phyloP scores from a whole-genome alignment of 2,888 invertebrate genomes.

The Plebejus anna region DNA sequence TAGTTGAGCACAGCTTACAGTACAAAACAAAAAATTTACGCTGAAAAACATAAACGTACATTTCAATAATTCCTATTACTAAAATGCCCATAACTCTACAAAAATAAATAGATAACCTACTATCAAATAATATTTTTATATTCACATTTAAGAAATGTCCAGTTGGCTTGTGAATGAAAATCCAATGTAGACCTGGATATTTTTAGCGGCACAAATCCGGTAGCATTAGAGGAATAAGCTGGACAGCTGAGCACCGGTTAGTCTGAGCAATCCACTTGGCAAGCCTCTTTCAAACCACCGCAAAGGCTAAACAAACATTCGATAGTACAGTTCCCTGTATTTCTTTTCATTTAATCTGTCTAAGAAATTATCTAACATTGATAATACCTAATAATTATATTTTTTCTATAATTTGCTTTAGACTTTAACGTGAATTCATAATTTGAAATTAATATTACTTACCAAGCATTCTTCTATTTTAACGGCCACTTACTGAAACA shows the following conservation, averaged over 20 bases:
- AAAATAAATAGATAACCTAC: background rate
- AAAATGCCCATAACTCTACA: background rate
- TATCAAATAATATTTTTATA: background rate
- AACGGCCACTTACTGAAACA: background rate
- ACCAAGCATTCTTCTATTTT: background rate
- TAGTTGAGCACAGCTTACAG: background rate
- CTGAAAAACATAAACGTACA: background rate
- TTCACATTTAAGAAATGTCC: background rate
- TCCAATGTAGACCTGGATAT: constrained; percentile 1
- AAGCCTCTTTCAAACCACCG: constrained; percentile 39
- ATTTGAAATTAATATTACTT: background rate
- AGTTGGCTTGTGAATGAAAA: background rate
- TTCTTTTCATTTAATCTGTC: background rate
- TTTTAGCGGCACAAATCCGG: constrained; percentile 14
- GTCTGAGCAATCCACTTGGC: constrained; percentile 36
- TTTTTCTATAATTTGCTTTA: too few species aligned
- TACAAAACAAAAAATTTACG: background rate
- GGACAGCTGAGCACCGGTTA: constrained; percentile 20
- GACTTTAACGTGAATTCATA: background rate
- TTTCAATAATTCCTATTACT: background rate
- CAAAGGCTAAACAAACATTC: constrained; percentile 40
- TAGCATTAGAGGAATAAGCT: constrained; percentile 21
- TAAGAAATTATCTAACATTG: background rate
- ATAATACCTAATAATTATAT: too few species aligned
- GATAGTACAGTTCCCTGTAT: constrained; percentile 23